phyloP scores from a whole-genome alignment of 1,140 invertebrate species.

The Drosophila malerkotliana region DNA sequence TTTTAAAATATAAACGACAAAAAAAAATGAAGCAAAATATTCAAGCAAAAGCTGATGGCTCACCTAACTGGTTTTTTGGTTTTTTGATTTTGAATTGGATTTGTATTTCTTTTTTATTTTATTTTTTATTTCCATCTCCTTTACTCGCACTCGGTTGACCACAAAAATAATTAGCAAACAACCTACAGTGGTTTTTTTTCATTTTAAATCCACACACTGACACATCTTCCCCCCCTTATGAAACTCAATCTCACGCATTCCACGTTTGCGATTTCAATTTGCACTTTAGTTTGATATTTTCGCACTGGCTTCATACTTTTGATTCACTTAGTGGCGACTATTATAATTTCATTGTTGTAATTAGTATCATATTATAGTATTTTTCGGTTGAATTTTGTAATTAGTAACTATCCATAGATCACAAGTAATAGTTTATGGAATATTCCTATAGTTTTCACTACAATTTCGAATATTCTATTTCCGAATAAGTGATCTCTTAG shows the following conservation, averaged over 20 bases:
- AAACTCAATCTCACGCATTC: constrained; percentile 46
- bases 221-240: constrained; percentile 34
- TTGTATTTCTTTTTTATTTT: constrained; percentile 50
- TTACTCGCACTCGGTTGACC: constrained; percentile 19
- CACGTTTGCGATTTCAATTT: constrained; percentile 58
- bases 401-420: constrained; percentile 1
- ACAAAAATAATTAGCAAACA: constrained; percentile 48
- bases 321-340: constrained; percentile 19
- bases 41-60: constrained; percentile 53
- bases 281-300: constrained; percentile 31
- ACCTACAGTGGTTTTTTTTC: constrained; percentile 18
- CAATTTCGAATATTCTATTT: too few species aligned
- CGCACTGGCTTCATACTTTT: constrained; percentile 38
- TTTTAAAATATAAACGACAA: constrained; percentile 15
- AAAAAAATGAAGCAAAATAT: constrained; percentile 48
- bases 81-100: constrained; percentile 37
- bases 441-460: neutral
- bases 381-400: constrained; percentile 8
- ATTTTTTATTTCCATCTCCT: constrained; percentile 5
- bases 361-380: too few species aligned
- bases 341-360: constrained; percentile 6
- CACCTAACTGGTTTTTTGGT: constrained; percentile 65
- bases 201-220: constrained; percentile 4
- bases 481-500: neutral
- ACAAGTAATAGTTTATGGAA: constrained; percentile 1